Evolutionary conservation across 64 coral and sea anemone genomes (phyloP), one percentile per base, ranked within the genome.

Genomic region (Actinia tenebrosa): DNA sequence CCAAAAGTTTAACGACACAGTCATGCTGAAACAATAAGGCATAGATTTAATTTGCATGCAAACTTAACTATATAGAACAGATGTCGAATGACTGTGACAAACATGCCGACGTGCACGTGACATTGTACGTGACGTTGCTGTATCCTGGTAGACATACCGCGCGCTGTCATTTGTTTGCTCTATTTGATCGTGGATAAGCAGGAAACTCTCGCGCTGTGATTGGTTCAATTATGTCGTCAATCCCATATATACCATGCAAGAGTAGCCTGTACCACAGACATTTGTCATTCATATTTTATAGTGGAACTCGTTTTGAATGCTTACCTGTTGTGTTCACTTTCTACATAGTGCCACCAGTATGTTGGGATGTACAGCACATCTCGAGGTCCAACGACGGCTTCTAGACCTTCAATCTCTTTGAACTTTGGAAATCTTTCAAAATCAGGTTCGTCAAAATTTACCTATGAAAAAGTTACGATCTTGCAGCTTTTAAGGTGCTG

Each of bases 291-390:
- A 20, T n/a, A 85, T 22, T 53, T 22, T 52, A 30, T 50, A 23
- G 43, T 58, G 19, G 7, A 50, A 50, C 47, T 50, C 2, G 47
- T 50, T 50, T 26, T 4, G 23, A 16, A 15, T 10, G 61, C 82
- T 92, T 61, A 96, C 94, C 89, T 96, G 64, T 86, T 89, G 2
- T 60, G 92, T 58, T 96, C 94, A 42, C 91, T 93, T 50, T 96
- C 94, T 13, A 96, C 91, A 25, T 96, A 93, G 60, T 96, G 94
- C 94, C 94, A 96, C 94, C 94, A 96, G 53, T 52, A 93, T 18
- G 69, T 93, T 56, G 94, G 94, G 80, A 96, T 96, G 37, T 90
- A 96, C n/a, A 96, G 60, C 4, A 96, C 94, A 18, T 96, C 91
- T 2, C 71, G 91, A 14, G 94, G 91, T 9, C 69, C 89, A 16